phyloP scores from a whole-genome alignment of 2,888 invertebrate species.

The Galerucella calmariensis region DNA sequence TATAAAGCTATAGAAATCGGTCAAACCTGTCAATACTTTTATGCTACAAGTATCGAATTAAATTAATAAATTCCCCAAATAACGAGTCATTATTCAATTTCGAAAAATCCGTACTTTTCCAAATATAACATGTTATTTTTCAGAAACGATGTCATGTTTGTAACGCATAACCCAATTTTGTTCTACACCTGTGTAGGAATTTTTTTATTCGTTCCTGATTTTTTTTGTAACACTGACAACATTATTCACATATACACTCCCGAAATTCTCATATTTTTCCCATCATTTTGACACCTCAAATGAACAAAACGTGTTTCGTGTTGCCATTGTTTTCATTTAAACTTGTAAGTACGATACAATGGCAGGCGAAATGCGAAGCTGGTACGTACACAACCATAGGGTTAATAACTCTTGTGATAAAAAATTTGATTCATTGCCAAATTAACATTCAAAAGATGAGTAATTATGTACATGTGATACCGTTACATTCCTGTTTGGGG shows the following conservation, averaged over 20 bases:
- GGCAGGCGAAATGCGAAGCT: constrained; percentile 37
- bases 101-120: not conserved
- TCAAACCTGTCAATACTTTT: too few relatives aligned
- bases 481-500: constrained; percentile 7
- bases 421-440: constrained; percentile 46
- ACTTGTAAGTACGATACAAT: constrained; percentile 43
- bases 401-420: constrained; percentile 36
- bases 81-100: too few relatives aligned
- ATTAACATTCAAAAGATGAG: constrained; percentile 46
- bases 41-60: too few relatives aligned
- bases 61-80: too few relatives aligned
- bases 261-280: constrained; percentile 31
- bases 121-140: not conserved
- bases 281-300: constrained; percentile 50
- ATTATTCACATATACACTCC: not conserved
- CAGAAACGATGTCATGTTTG: not conserved
- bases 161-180: not conserved
- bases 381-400: constrained; percentile 30
- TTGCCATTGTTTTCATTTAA: constrained; percentile 48
- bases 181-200: not conserved
- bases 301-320: constrained; percentile 51
- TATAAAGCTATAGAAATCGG: too few relatives aligned
- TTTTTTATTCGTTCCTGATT: not conserved
- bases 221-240: not conserved
- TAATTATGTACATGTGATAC: constrained; percentile 44